Conservation (phyloP, 1,140 invertebrate genomes). For the Delia radicum region DNA sequence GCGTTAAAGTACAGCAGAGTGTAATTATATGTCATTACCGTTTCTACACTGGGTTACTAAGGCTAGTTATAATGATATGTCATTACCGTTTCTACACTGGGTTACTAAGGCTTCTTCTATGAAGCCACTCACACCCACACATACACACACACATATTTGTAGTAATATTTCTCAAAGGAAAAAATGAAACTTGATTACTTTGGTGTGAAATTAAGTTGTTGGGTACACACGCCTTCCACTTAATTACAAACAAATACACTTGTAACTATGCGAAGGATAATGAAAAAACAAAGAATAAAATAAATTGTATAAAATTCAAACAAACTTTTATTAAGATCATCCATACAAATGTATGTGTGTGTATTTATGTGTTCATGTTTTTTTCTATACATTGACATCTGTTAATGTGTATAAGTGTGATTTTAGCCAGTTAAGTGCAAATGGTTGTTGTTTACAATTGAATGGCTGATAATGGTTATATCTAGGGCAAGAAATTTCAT, state of each 20-base stretch:
- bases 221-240: constrained; percentile 7
- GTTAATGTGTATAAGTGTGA: neutral
- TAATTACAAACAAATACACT: neutral
- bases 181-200: neutral
- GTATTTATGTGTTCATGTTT: neutral
- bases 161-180: neutral
- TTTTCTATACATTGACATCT: neutral
- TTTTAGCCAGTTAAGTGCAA: neutral
- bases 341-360: neutral
- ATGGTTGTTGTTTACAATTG: neutral
- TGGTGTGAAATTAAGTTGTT: constrained; percentile 14
- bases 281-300: neutral
- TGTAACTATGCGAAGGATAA: neutral
- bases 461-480: neutral
- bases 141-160: neutral
- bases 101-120: neutral
- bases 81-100: neutral
- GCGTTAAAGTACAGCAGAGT: too few relatives aligned
- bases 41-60: neutral
- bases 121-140: neutral
- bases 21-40: too few relatives aligned
- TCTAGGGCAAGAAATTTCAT: too few relatives aligned
- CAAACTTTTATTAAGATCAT: neutral
- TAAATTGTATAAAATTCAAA: neutral
- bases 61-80: neutral